Base-by-base conservation (phyloP, 2,797 vertebrate species). In the Acanthornis magna region DNA sequence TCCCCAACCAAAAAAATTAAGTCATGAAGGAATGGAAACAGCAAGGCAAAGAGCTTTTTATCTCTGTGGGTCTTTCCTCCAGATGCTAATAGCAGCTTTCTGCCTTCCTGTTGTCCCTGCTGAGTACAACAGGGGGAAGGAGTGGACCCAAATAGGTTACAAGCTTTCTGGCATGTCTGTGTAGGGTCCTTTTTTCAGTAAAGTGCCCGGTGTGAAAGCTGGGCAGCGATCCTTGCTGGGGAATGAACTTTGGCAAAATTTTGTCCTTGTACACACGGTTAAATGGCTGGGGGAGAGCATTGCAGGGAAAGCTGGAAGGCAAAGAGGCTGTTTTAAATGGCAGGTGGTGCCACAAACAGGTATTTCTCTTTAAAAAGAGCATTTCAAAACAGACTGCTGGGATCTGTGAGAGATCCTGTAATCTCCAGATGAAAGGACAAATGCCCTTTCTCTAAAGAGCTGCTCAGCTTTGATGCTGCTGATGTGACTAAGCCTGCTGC, bases 351-450 rank as follows among this genome's bases (percentile, higher is more conserved):
- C 78, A 86, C 80, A 94, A 88, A 68, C 85, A 95, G 83, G 57
- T 91, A 91, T 91, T 94, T 86, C 68, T 50, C 74, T 88, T 88
- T 57, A 81, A 91, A 91, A 93, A 93, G 60, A 82, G 38, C 4
- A 0, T 86, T 96, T 95, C 91, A 86, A 61, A 96, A 91, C 85
- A 79, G 71, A 62, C 81, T 61, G 54, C 71, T 92, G 67, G 48
- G 74, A 76, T 88, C 87, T 79, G 62, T 65, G 80, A 91, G 63
- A 62, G 74, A 51, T 87, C 80, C 71, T 95, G 73, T 95, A 91
- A 88, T 95, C 93, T 93, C 82, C 67, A 84, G 92, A 95, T 96
- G 72, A 96, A 97, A 94, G 90, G 60, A 91, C 62, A 86, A 85
- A 83, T 95, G 91, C 88, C 84, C 88, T 95, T 95, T 93, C 88